Evolutionary conservation across 2,888 invertebrate species (phyloP).

Genomic region (Podotricha telesiphe): DNA sequence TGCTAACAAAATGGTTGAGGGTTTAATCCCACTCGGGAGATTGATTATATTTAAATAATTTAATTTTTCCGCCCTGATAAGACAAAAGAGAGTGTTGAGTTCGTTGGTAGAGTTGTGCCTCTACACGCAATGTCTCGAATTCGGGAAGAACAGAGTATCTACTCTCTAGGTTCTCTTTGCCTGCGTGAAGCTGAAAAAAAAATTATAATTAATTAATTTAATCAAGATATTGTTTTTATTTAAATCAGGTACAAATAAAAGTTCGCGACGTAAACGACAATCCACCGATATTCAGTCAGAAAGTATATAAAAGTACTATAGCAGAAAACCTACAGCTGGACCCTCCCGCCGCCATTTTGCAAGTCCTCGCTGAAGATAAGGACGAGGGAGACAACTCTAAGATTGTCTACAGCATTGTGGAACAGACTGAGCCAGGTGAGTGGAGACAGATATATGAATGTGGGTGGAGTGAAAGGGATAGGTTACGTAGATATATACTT

Average conservation of each 20-base stretch:
- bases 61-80: too few relatives aligned
- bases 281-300: slow-evolving; percentile 90
- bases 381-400: slow-evolving; percentile 91
- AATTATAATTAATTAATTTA: too few relatives aligned
- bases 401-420: slow-evolving; percentile 89
- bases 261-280: slow-evolving; percentile 95
- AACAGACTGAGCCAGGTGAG: slow-evolving; percentile 72
- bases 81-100: too few relatives aligned
- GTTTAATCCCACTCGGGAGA: too few relatives aligned
- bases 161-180: too few relatives aligned
- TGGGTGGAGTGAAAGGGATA: background rate
- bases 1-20: too few relatives aligned
- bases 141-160: too few relatives aligned
- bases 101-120: too few relatives aligned
- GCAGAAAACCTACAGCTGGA: slow-evolving; percentile 92
- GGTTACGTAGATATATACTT: too few relatives aligned
- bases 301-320: slow-evolving; percentile 90
- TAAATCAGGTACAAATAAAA: slow-evolving; percentile 87
- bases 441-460: background rate
- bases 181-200: too few relatives aligned
- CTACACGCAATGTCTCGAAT: too few relatives aligned
- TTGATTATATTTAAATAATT: too few relatives aligned
- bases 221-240: background rate
- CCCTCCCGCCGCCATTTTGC: slow-evolving; percentile 92
- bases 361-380: slow-evolving; percentile 91